Percentiles rank a stretch among this genome's conserved stretches.
Evolutionary conservation across 1,140 invertebrate species (phyloP).

Genomic region (Globodera ellingtonae): DNA sequence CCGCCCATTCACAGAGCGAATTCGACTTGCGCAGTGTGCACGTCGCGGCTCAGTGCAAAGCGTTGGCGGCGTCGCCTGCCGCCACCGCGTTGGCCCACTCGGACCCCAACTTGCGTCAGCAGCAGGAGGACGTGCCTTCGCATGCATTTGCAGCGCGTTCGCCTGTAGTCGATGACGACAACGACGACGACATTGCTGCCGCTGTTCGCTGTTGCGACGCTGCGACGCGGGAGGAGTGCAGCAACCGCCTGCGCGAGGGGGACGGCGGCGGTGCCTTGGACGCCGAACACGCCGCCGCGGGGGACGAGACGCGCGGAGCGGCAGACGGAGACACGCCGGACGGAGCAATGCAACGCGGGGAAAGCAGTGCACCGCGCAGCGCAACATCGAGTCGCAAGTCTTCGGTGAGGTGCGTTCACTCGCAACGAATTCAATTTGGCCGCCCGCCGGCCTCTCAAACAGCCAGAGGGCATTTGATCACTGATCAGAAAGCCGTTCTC

Average conservation of each 20-base stretch:
- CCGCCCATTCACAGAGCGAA: conserved; percentile 19
- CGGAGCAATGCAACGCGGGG: not conserved
- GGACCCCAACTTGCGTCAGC: conserved; percentile 16
- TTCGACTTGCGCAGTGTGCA: conserved; percentile 27
- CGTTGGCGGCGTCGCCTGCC: not conserved
- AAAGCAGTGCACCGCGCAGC: not conserved
- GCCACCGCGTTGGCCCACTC: conserved; percentile 19
- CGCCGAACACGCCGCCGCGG: not conserved
- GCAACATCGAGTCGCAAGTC: not conserved
- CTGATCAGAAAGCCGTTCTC: not conserved
- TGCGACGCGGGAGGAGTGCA: not conserved
- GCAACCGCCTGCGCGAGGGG: not conserved
- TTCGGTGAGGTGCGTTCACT: not conserved
- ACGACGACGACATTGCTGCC: too few relatives aligned
- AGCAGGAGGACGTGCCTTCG: conserved; percentile 1
- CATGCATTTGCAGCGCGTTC: not conserved
- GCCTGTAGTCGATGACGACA: not conserved
- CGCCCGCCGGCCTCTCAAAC: not conserved
- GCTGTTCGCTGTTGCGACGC: not conserved
- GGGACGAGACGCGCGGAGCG: not conserved
- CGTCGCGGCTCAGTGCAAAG: conserved; percentile 14
- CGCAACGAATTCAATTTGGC: too few relatives aligned
- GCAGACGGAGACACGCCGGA: not conserved
- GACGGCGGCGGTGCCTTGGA: not conserved
- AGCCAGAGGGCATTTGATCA: not conserved